Evolutionary conservation across 2,797 vertebrate genomes (phyloP), one percentile per base, ranked within the genome.

Genomic region (Eremophila alpestris): DNA sequence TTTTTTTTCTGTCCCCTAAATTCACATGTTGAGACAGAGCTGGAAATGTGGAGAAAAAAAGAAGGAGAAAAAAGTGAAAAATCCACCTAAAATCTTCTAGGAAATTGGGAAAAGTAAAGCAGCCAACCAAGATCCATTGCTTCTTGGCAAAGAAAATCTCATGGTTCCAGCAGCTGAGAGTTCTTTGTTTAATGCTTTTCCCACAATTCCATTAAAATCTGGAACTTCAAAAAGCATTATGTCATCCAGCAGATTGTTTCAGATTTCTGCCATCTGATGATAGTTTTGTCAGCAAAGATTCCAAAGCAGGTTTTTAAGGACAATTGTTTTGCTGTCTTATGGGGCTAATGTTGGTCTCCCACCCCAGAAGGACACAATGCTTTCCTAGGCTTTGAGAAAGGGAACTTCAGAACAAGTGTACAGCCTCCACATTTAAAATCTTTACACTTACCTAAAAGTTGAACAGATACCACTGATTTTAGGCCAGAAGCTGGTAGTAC

Each of bases 331-430:
- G 34, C 46, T 71, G 6, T 49, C 0, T 68, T 60, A 3, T 4
- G n/a, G 27, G 45, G 29, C 8, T 30, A 6, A 3, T 13, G 11
- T 32, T 73, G 68, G 5, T 51, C 13, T 78, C 38, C 30, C 18
- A 16, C 7, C 22, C 1, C 2, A 1, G 52, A 59, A 67, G 41
- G 38, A 34, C 23, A 15, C 0, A 0, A 13, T 27, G 7, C 11
- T 43, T 82, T 20, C 26, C 22, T 54, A 30, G 19, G 9, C n/a
- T 91, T 90, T 86, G 63, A 24, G 16, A 62, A 49, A 38, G 21
- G 55, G 32, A 71, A 14, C 75, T 77, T 40, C 8, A 20, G 80
- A 68, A 51, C 12, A 67, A 62, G n/a, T 30, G 55, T 54, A 4
- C 34, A 41, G 11, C 26, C 80, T 89, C 23, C 45, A 58, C 48